These are phyloP conservation scores for Andrena minutula DNA, from an alignment of 2,888 invertebrate genomes.

Conservation along the genomic window DNA sequence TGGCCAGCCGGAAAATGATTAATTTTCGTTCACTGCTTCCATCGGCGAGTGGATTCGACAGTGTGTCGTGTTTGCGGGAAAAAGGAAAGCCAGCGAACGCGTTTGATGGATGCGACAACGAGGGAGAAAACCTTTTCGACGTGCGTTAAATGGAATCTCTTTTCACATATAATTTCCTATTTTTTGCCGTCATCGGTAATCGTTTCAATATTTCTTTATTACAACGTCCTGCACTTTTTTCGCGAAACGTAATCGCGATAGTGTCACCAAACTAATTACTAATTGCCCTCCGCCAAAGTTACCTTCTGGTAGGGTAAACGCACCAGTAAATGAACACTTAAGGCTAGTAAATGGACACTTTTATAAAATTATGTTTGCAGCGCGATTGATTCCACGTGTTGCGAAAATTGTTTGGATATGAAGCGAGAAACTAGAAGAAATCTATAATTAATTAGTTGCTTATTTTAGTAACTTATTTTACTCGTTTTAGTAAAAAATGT, in stretches of 20 bases:
- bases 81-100: neutral
- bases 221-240: neutral
- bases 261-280: neutral
- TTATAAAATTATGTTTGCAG: too few species aligned
- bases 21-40: neutral
- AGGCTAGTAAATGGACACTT: too few species aligned
- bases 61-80: neutral
- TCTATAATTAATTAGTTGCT: too few species aligned
- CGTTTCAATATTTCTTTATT: neutral
- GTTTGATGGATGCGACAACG: conserved; percentile 9
- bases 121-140: neutral
- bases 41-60: neutral
- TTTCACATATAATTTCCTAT: neutral
- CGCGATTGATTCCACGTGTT: too few species aligned
- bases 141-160: neutral
- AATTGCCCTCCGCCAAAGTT: neutral
- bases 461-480: too few species aligned
- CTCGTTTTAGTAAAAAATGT: too few species aligned
- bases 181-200: neutral
- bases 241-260: neutral
- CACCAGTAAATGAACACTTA: too few species aligned
- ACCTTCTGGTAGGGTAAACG: too few species aligned
- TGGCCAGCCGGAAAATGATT: conserved; percentile 10
- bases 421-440: too few species aligned
- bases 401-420: too few species aligned